Evolutionary conservation across 2,797 vertebrate species (phyloP), one percentile per base, ranked within the genome.

Genomic region (Poecilia wingei): DNA sequence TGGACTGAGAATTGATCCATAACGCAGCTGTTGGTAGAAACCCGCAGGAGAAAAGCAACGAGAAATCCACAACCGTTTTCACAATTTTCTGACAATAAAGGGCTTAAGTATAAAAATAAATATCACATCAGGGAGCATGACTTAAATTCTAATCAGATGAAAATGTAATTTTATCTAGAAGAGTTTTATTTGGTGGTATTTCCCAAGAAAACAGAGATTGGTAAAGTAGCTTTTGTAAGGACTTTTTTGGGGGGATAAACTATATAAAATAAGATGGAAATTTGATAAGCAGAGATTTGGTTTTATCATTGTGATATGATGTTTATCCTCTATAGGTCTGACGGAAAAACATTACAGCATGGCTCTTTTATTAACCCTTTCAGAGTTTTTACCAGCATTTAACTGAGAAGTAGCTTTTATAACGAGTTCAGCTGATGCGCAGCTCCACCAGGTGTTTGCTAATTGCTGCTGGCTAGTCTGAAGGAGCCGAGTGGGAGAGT

Each of bases 1-100:
- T 85, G 39, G 72, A 79, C 81, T 83, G 81, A 64, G 88, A 92
- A 93, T 53, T 78, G 88, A 91, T 80, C 86, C 72, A 80, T 33
- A 43, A 81, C 55, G 72, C 86, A 73, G 84, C 83, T 82, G 87
- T 4, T 84, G 83, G 76, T 74, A 22, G 53, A 13, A 57, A 75
- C 74, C 61, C 77, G 47, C 70, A 45, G 53, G 46, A 28, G 72
- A 4, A 39, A 77, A 16, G 51, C 18, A 61, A 80, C 76, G 47
- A 79, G 31, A 6, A 7, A 28, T 33, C 14, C 39, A 74, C 53
- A 64, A 33, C 41, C 41, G 3, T 45, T 53, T 45, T 5, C 43
- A 9, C n/a, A 75, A 20, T 59, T 45, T 59, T 28, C 16, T 6
- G 13, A 41, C 6, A 4, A 45, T 45, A 12, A 57, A 22, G 6